Base-by-base conservation (phyloP, 2,888 invertebrate species). In the Xanthia icteritia region DNA sequence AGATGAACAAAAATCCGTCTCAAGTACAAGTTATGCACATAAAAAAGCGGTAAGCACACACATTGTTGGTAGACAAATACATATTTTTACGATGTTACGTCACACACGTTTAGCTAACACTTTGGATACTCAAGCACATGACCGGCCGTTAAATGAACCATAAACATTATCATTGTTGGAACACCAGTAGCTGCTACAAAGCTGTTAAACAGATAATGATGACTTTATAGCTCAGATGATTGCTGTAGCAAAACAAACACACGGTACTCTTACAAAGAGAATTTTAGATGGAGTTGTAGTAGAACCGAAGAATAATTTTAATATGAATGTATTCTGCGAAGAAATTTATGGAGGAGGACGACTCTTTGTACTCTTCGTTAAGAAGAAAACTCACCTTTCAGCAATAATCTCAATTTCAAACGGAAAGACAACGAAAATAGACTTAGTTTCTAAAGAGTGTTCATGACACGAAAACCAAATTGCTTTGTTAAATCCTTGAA, bases 21-120 rank as follows among this genome's bases (percentile, higher is more conserved):
- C 31, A n/a, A 51, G 36, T 73, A 77, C 45, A 51, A 56, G n/a
- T n/a, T 82, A 45, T 51, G 81, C 13, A 73, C 63, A 81, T 54
- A 76, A 79, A 69, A 71, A 70, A 70, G 64, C 54, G 48, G 42
- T 27, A 85, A 81, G 58, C 36, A 63, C n/a, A 70, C 51, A 69
- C 13, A 81, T 75, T 31, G 36, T 65, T n/a, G 20, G 31, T 70
- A 66, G 36, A 31, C 48, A 66, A 45, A 39, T 63, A 39, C 51
- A 56, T 85, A 71, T 72, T 81, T 85, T 72, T 61, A 85, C 36
- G n/a, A 56, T 42, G 27, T 81, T 27, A 85, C 85, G 75, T 74
- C 70, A 81, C 56, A 6, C 67, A 70, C 63, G 60, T 78, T 84
- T 67, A 80, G 61, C 64, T 56, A 76, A 79, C 68, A 75, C 63